phyloP scores from a whole-genome alignment of 2,797 vertebrate genomes.

The Malurus leucopterus region DNA sequence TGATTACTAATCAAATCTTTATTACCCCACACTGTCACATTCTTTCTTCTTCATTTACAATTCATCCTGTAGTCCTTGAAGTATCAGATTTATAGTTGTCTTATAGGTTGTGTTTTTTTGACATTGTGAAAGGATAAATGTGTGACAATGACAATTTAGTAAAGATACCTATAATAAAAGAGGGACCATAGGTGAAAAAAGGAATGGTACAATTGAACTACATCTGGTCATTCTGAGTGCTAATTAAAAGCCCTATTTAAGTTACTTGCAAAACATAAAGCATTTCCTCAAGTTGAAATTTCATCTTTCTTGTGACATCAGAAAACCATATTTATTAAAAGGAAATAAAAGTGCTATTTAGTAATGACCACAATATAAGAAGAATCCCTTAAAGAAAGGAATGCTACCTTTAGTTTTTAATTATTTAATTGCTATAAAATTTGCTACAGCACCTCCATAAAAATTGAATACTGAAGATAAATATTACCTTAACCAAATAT shows the following conservation, averaged over 20 bases:
- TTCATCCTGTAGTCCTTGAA: neutral
- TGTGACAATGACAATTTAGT: neutral
- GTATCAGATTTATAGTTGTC: neutral
- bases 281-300: neutral
- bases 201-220: neutral
- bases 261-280: neutral
- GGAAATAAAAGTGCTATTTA: neutral
- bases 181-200: neutral
- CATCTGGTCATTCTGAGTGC: neutral
- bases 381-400: neutral
- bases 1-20: conserved; percentile 27
- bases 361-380: neutral
- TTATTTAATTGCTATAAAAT: neutral
- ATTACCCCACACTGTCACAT: neutral
- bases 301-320: neutral
- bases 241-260: conserved; percentile 16
- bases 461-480: conserved; percentile 38
- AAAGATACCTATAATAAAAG: neutral
- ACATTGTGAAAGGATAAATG: neutral
- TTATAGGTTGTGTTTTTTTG: neutral
- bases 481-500: neutral
- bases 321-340: neutral
- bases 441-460: conserved; percentile 16
- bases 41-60: conserved; percentile 22
- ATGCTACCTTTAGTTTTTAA: conserved; percentile 7